A percentile compares a stretch with the other conserved stretches of the same genome.
phyloP scores from a whole-genome alignment of 2,888 invertebrate genomes.

The Nezara viridula region DNA sequence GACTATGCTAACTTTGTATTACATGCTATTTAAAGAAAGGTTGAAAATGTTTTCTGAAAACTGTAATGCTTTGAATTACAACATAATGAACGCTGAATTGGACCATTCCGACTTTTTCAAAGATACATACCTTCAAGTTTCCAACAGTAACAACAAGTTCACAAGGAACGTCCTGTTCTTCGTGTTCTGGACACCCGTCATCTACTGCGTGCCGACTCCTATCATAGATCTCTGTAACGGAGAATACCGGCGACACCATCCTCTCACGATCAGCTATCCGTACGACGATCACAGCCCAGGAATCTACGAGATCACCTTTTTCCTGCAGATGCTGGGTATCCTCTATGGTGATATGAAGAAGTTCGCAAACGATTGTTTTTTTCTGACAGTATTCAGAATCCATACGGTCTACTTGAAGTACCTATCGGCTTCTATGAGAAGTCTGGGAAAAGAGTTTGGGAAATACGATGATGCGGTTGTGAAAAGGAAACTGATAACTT shows the following conservation, averaged over 20 bases:
- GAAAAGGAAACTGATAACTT: background rate
- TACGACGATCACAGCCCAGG: background rate
- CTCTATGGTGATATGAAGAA: constrained; percentile 2
- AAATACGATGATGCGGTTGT: background rate
- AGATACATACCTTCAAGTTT: background rate
- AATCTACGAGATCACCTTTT: background rate
- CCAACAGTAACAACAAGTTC: background rate
- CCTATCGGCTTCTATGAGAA: background rate
- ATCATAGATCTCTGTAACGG: background rate
- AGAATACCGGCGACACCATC: background rate
- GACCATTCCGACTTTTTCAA: background rate
- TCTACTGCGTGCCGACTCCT: constrained; percentile 18
- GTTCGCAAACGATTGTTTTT: constrained; percentile 44
- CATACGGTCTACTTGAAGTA: constrained; percentile 32
- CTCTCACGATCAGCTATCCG: background rate
- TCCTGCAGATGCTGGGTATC: background rate
- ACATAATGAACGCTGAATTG: background rate
- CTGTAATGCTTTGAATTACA: background rate
- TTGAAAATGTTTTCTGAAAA: background rate
- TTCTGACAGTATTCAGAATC: background rate
- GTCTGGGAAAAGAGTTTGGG: background rate
- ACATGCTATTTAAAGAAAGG: background rate
- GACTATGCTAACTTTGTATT: background rate
- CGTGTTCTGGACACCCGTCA: background rate
- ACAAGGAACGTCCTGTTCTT: background rate